A percentile compares a stretch with the other conserved stretches of the same genome.
Conservation (phyloP, 2,888 invertebrate species). For the Troides aeacus region DNA sequence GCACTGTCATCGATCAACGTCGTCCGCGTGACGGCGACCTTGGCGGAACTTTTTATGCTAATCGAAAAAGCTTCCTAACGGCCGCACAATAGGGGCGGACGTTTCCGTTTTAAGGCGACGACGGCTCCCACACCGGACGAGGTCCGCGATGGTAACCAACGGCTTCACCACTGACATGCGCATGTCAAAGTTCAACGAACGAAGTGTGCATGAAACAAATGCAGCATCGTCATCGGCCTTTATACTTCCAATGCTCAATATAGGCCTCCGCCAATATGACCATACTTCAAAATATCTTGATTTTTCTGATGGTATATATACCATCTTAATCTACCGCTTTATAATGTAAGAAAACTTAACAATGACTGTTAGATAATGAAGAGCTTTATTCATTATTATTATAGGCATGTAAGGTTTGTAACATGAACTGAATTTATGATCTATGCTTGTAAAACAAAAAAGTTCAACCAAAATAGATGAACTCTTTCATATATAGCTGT, state of each 20-base stretch:
- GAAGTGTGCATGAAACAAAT: neutral
- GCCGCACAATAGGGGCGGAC: constrained; percentile 46
- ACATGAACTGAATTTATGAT: too few species aligned
- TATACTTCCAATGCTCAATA: neutral
- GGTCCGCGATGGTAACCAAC: neutral
- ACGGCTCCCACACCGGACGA: constrained; percentile 7
- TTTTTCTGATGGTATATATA: too few species aligned
- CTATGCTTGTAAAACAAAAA: too few species aligned
- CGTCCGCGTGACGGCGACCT: constrained; percentile 44
- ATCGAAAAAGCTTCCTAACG: constrained; percentile 44
- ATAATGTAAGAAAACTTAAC: too few species aligned
- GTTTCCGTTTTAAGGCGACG: constrained; percentile 46
- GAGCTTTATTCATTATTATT: too few species aligned
- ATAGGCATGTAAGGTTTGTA: too few species aligned
- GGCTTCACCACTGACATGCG: neutral
- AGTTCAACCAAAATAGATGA: too few species aligned
- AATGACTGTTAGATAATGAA: too few species aligned
- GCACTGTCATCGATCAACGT: constrained; percentile 54
- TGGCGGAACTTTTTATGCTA: constrained; percentile 42
- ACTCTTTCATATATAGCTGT: too few species aligned
- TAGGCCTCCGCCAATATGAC: neutral
- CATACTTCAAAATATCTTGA: neutral
- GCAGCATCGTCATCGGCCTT: neutral
- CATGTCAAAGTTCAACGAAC: constrained; percentile 15
- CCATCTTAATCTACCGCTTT: too few species aligned